These are phyloP conservation scores for Pseudonaja textilis DNA, from an alignment of 2,113 vertebrate species.

Conservation along the genomic window DNA sequence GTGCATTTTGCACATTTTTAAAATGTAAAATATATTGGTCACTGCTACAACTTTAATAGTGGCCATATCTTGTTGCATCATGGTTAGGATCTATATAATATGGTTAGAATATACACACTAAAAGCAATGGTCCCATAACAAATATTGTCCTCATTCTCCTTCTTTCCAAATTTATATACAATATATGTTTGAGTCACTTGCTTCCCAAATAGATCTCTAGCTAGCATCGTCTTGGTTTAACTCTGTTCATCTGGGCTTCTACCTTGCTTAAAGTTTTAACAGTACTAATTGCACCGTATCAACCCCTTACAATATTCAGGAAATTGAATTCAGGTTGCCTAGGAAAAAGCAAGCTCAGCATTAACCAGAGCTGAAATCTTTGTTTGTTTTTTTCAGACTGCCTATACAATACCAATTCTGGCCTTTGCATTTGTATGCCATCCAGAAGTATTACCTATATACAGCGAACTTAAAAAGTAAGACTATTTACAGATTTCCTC, in stretches of 20 bases:
- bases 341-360: neutral
- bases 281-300: neutral
- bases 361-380: neutral
- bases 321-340: neutral
- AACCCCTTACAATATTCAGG: neutral
- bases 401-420: conserved; percentile 95
- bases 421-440: conserved; percentile 98
- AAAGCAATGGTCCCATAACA: neutral
- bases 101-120: neutral
- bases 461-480: conserved; percentile 98
- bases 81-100: neutral
- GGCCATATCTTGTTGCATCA: neutral
- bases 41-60: neutral
- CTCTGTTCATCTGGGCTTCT: neutral
- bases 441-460: conserved; percentile 96
- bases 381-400: conserved; percentile 78
- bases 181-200: neutral
- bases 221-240: neutral
- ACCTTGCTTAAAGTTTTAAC: neutral
- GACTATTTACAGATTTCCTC: conserved; percentile 56
- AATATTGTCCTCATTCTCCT: neutral
- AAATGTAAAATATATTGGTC: neutral
- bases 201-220: neutral
- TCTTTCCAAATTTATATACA: neutral
- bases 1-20: neutral